phyloP scores from a whole-genome alignment of 2,888 invertebrate species.

The Apodemia mormo region DNA sequence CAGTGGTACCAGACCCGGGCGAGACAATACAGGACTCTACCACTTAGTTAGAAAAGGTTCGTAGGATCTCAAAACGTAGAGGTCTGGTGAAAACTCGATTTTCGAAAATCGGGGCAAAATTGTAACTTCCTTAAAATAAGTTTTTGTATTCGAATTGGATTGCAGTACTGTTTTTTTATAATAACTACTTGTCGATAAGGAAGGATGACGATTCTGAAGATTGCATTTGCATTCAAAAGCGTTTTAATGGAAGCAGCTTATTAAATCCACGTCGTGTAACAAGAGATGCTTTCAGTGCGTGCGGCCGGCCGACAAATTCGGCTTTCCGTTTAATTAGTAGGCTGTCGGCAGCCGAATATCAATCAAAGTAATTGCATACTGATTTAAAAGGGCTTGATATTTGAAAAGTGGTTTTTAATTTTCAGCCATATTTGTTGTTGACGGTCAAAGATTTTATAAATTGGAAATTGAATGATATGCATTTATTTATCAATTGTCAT shows the following conservation, averaged over 20 bases:
- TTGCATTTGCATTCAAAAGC: slow-evolving; percentile 9
- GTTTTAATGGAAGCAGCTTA: slow-evolving; percentile 17
- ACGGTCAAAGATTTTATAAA: background rate
- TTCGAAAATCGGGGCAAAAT: too few relatives aligned
- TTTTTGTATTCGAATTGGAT: too few relatives aligned
- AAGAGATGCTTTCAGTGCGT: slow-evolving; percentile 5
- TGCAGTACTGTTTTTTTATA: background rate
- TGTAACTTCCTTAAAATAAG: too few relatives aligned
- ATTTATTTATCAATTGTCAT: too few relatives aligned
- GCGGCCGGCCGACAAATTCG: slow-evolving; percentile 9
- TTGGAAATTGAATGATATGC: background rate
- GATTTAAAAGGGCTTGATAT: slow-evolving; percentile 32
- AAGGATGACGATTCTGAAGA: background rate
- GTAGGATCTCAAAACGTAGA: too few relatives aligned
- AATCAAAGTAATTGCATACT: slow-evolving; percentile 37
- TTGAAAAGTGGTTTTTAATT: slow-evolving; percentile 22
- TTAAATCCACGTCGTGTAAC: slow-evolving; percentile 9
- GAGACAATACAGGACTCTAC: too few relatives aligned
- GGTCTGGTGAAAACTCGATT: too few relatives aligned
- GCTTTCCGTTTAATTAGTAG: slow-evolving; percentile 17
- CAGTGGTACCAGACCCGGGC: too few relatives aligned
- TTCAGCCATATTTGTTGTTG: background rate
- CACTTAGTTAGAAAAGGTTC: too few relatives aligned
- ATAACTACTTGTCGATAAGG: background rate
- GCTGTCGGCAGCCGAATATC: slow-evolving; percentile 26